Conservation (phyloP, 2,797 vertebrate genomes). For the Syngnathus acus region DNA sequence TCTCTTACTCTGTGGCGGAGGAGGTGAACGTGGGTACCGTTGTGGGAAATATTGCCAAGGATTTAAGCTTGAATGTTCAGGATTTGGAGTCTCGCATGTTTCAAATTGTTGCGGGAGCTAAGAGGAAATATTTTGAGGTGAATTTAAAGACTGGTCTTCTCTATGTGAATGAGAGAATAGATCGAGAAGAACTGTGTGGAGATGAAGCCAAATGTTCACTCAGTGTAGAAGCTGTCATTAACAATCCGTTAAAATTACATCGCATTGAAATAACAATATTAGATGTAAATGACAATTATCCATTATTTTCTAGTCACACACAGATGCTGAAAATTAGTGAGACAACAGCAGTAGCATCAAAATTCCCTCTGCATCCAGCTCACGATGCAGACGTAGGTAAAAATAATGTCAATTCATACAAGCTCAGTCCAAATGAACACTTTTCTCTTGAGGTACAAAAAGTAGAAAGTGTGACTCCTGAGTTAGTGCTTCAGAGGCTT, state of each 20-base stretch:
- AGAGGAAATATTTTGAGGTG: no score
- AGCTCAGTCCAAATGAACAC: slow-evolving; percentile 68
- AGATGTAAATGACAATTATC: slow-evolving; percentile 51
- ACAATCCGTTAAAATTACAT: no score
- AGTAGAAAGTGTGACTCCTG: slow-evolving; percentile 37
- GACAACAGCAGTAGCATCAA: slow-evolving; percentile 47
- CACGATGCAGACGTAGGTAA: slow-evolving; percentile 22
- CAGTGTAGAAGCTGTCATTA: no score
- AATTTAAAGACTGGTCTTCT: no score
- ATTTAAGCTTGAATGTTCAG: no score
- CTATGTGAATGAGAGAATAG: slow-evolving; percentile 6
- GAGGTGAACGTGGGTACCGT: no score
- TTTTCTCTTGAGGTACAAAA: slow-evolving; percentile 64
- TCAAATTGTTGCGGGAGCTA: no score
- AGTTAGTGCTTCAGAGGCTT: slow-evolving; percentile 49
- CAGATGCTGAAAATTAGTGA: slow-evolving; percentile 31
- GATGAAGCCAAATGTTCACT: no score
- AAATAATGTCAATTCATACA: slow-evolving; percentile 73
- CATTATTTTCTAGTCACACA: slow-evolving; percentile 43
- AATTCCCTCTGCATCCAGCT: slow-evolving; percentile 45
- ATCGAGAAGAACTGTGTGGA: no score
- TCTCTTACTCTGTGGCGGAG: no score
- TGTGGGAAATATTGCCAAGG: no score
- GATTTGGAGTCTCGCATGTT: no score
- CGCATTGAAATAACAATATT: slow-evolving; percentile 26